These are phyloP conservation scores for Sipha flava DNA, from an alignment of 1,140 invertebrate species.

Conservation along the genomic window DNA sequence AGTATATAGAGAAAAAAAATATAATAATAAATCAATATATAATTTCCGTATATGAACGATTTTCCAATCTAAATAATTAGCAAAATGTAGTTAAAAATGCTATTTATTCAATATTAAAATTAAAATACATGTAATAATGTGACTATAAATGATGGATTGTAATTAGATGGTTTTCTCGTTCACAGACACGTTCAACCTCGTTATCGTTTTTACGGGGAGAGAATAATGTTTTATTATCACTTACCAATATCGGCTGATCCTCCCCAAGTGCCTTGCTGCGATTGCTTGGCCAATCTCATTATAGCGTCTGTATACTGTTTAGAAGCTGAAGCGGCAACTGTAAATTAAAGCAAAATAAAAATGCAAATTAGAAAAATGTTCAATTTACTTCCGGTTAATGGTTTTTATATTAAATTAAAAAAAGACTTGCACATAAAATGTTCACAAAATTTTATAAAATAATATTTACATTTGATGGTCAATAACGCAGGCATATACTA, in stretches of 20 bases:
- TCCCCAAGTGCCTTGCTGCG: conserved; percentile 78
- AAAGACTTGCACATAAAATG: too few relatives aligned
- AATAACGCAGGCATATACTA: too few relatives aligned
- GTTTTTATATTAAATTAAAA: neutral
- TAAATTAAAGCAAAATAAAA: conserved; percentile 35
- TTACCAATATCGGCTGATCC: conserved; percentile 84
- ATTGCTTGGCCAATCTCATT: conserved; percentile 72
- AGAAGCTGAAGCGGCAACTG: conserved; percentile 78
- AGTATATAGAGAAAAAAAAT: neutral
- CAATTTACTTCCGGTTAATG: neutral
- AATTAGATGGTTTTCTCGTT: neutral
- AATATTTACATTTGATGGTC: too few relatives aligned
- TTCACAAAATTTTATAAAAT: too few relatives aligned
- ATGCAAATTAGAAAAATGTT: neutral
- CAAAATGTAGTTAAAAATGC: neutral
- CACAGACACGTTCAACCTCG: neutral
- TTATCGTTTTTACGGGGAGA: neutral
- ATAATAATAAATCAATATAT: neutral
- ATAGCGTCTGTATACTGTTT: conserved; percentile 78
- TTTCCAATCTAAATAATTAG: neutral
- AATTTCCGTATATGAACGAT: neutral
- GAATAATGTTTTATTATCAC: conserved; percentile 38
- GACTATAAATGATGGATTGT: neutral
- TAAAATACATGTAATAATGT: too few relatives aligned
- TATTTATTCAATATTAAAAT: neutral